A percentile compares a stretch with the other conserved stretches of the same genome.
phyloP scores from a whole-genome alignment of 2,113 vertebrate genomes.

The Myrmophylax atrothorax region DNA sequence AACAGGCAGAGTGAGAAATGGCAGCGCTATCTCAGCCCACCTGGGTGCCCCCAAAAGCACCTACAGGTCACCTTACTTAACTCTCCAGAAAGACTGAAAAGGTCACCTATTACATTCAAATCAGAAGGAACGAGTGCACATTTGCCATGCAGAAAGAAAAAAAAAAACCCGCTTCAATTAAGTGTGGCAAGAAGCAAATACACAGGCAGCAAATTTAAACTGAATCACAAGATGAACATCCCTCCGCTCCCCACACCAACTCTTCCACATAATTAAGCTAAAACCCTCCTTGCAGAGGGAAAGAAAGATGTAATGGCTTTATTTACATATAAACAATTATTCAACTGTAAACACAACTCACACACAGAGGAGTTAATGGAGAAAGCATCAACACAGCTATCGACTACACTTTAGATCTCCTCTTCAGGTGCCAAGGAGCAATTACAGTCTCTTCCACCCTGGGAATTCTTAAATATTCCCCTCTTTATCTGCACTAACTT shows the following conservation, averaged over 20 bases:
- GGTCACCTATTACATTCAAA: background rate
- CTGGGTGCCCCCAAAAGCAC: background rate
- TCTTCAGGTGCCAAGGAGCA: background rate
- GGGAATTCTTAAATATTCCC: background rate
- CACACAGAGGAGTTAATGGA: background rate
- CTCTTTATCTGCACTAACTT: background rate
- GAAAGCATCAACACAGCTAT: background rate
- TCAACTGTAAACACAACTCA: slow-evolving; percentile 26
- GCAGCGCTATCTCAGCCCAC: background rate
- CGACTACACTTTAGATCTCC: background rate
- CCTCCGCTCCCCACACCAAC: background rate
- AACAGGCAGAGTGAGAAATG: background rate
- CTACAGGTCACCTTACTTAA: background rate
- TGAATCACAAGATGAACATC: slow-evolving; percentile 1
- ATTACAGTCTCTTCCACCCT: background rate
- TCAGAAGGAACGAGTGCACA: background rate
- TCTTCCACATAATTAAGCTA: background rate
- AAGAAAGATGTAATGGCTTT: background rate
- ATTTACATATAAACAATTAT: slow-evolving; percentile 44
- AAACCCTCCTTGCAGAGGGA: background rate
- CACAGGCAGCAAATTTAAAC: background rate
- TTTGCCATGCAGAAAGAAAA: background rate
- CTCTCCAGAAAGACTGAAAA: background rate
- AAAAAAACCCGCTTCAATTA: background rate
- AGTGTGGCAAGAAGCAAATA: background rate